Evolutionary conservation across 1,140 invertebrate genomes (phyloP).

Genomic region (Saxidomus purpurata): DNA sequence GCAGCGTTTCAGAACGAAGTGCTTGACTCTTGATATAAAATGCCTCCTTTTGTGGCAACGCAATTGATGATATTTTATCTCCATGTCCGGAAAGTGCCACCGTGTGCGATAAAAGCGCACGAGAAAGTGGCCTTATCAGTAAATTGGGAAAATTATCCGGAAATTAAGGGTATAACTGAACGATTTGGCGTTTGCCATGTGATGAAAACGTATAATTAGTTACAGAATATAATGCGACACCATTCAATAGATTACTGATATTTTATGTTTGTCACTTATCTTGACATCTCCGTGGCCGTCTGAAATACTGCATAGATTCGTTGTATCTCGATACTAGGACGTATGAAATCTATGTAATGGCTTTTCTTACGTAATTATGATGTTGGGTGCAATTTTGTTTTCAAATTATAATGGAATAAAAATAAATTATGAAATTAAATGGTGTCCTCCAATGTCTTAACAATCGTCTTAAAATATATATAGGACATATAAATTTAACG

Average conservation of each 20-base stretch:
- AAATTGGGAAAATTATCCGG: conserved; percentile 52
- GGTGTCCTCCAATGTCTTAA: too few relatives aligned
- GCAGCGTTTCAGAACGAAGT: background rate
- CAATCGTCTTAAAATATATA: too few relatives aligned
- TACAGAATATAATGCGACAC: conserved; percentile 49
- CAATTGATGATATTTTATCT: conserved; percentile 32
- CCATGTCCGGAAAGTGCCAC: conserved; percentile 31
- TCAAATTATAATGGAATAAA: too few relatives aligned
- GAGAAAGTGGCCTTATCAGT: conserved; percentile 22
- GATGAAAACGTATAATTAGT: conserved; percentile 65
- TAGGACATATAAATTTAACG: too few relatives aligned
- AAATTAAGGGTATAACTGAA: conserved; percentile 60
- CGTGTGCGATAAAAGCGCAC: background rate
- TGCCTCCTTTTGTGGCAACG: conserved; percentile 29
- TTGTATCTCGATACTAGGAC: background rate
- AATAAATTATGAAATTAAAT: too few relatives aligned
- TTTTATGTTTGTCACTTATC: conserved; percentile 15
- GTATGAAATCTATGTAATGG: too few relatives aligned
- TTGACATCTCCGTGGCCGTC: background rate
- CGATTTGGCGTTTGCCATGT: conserved; percentile 38
- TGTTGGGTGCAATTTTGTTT: too few relatives aligned
- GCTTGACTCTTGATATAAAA: background rate
- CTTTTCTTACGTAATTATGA: too few relatives aligned
- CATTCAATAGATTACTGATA: conserved; percentile 25
- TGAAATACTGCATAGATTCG: background rate